These are phyloP conservation scores for Gallinago undulata DNA, from an alignment of 2,113 vertebrate genomes.

Conservation along the genomic window DNA sequence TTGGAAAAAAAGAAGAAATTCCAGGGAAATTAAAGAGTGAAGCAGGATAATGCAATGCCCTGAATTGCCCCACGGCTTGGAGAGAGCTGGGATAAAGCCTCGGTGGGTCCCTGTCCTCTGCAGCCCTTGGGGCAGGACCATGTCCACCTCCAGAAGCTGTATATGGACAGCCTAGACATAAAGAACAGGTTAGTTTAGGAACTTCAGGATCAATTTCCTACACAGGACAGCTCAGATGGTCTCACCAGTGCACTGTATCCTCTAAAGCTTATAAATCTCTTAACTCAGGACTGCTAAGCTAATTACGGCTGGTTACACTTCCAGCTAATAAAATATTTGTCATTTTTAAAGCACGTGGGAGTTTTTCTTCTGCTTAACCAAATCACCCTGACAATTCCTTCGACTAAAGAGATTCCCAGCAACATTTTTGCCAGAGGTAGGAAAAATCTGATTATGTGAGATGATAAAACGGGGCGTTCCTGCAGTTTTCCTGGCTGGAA, in stretches of 20 bases:
- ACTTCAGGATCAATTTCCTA: neutral
- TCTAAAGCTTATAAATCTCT: conserved; percentile 42
- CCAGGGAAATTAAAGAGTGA: neutral
- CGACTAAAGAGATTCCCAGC: conserved; percentile 26
- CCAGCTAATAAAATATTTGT: conserved; percentile 55
- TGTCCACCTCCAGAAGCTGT: neutral
- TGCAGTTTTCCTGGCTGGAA: neutral
- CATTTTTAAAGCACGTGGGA: conserved; percentile 4
- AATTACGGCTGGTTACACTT: conserved; percentile 46
- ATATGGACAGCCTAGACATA: neutral
- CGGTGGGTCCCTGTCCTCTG: neutral
- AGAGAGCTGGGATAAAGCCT: neutral
- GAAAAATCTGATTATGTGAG: neutral
- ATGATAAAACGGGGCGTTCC: neutral
- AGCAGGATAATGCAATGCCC: neutral
- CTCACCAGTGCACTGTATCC: neutral
- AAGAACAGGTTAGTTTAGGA: neutral
- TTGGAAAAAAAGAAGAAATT: conserved; percentile 62
- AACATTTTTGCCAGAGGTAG: neutral
- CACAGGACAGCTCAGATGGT: neutral
- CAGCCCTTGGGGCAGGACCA: neutral
- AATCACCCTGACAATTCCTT: conserved; percentile 35
- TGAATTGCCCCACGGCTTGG: too few relatives aligned
- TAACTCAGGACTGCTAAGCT: conserved; percentile 20
- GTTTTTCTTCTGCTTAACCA: conserved; percentile 58